These are phyloP conservation scores for Tetragnatha versicolor DNA, from an alignment of 1,140 invertebrate genomes.

Conservation along the genomic window DNA sequence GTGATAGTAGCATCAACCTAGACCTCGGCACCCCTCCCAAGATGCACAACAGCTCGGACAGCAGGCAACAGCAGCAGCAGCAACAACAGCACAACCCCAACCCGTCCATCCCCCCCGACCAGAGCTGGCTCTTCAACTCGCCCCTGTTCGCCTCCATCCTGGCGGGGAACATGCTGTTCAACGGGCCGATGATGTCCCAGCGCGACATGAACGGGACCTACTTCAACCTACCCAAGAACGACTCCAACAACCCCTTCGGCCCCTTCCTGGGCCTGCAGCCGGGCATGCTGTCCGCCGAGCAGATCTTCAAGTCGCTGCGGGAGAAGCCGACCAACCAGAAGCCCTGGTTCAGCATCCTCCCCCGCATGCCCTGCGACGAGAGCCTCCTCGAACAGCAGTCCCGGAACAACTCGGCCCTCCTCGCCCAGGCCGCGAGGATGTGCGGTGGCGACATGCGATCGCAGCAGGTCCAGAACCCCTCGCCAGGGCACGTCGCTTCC, in stretches of 20 bases:
- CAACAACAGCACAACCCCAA: conserved; percentile 39
- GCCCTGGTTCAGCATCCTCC: conserved; percentile 73
- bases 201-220: conserved; percentile 54
- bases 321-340: conserved; percentile 60
- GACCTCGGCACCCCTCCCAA: conserved; percentile 39
- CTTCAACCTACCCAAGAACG: conserved; percentile 53
- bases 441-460: conserved; percentile 21
- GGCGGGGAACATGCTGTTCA: conserved; percentile 56
- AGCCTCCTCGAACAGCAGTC: conserved; percentile 59
- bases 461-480: not conserved
- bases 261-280: conserved; percentile 47
- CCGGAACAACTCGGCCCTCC: conserved; percentile 29
- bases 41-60: conserved; percentile 11
- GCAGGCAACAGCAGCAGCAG: no score
- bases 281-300: conserved; percentile 46
- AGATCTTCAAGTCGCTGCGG: conserved; percentile 39
- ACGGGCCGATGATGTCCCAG: conserved; percentile 49
- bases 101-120: conserved; percentile 51
- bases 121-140: conserved; percentile 55
- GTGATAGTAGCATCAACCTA: conserved; percentile 50
- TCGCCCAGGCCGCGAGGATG: not conserved
- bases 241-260: conserved; percentile 48
- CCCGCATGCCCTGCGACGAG: conserved; percentile 71
- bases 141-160: conserved; percentile 57
- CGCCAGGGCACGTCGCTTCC: conserved; percentile 39